Evolutionary conservation across 2,888 invertebrate genomes (phyloP).

Genomic region (Hypomecis atomaria): DNA sequence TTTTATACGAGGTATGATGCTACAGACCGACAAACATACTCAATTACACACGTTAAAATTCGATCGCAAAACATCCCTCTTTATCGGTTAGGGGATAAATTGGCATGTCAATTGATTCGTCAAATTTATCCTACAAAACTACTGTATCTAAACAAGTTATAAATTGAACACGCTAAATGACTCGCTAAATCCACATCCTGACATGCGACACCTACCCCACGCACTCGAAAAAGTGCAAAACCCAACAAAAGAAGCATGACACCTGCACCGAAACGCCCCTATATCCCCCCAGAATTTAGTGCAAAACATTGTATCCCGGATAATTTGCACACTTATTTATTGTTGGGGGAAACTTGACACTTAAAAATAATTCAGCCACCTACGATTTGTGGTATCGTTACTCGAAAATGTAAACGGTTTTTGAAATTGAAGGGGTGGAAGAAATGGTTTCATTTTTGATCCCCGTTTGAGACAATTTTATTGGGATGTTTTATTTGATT

Average conservation of each 20-base stretch:
- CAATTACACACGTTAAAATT: too few relatives aligned
- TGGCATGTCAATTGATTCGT: too few relatives aligned
- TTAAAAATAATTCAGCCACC: slow-evolving; percentile 64
- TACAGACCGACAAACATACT: too few relatives aligned
- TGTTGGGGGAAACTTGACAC: slow-evolving; percentile 61
- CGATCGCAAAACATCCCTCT: too few relatives aligned
- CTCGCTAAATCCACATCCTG: slow-evolving; percentile 11
- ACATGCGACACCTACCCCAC: slow-evolving; percentile 8
- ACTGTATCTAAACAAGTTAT: background rate
- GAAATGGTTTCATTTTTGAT: slow-evolving; percentile 11
- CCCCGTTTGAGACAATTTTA: background rate
- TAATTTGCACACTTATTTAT: slow-evolving; percentile 60
- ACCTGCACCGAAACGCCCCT: slow-evolving; percentile 32
- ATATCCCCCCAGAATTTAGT: slow-evolving; percentile 32
- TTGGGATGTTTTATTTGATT: slow-evolving; percentile 4
- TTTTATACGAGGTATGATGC: too few relatives aligned
- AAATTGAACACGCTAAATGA: background rate
- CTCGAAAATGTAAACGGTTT: slow-evolving; percentile 27
- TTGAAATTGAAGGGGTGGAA: slow-evolving; percentile 17
- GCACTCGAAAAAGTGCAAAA: slow-evolving; percentile 23
- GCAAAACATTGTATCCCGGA: slow-evolving; percentile 38
- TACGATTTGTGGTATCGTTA: slow-evolving; percentile 36
- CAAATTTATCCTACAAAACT: too few relatives aligned
- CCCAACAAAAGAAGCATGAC: slow-evolving; percentile 39
- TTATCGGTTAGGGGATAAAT: too few relatives aligned